A percentile compares a stretch with the other conserved stretches of the same genome.
These are phyloP conservation scores for Takifugu rubripes DNA, from an alignment of 2,797 vertebrate species.

Conservation along the genomic window DNA sequence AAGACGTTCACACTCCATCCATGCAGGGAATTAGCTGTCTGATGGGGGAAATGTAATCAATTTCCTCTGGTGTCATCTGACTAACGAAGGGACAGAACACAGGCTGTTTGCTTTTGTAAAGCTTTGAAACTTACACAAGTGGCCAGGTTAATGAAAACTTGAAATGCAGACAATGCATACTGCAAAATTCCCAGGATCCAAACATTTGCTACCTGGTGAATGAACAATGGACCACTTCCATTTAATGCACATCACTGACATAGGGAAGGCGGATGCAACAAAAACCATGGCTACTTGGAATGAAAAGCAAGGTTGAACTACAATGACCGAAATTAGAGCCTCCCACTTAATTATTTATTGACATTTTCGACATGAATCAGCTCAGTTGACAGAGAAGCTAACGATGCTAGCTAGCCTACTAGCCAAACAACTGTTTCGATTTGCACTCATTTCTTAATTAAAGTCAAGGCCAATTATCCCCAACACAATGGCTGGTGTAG, in stretches of 20 bases:
- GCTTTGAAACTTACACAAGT: no score
- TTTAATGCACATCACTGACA: no score
- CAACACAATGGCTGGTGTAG: neutral
- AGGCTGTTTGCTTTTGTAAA: neutral
- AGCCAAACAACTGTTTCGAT: conserved; percentile 13
- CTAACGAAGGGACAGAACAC: neutral
- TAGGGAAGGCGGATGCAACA: no score
- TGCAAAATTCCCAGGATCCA: no score
- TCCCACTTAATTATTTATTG: no score
- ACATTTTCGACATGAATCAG: conserved; percentile 43
- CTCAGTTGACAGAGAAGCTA: conserved; percentile 37
- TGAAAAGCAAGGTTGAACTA: no score
- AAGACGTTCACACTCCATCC: neutral
- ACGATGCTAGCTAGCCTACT: conserved; percentile 47
- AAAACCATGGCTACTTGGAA: no score
- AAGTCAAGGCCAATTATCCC: neutral
- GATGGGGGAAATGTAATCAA: neutral
- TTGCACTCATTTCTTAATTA: neutral
- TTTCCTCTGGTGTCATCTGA: neutral
- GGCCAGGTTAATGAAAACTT: no score
- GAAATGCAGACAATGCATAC: no score
- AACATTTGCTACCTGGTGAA: no score
- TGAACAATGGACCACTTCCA: no score
- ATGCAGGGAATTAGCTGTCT: neutral
- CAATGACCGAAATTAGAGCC: no score